phyloP scores from a whole-genome alignment of 2,113 vertebrate species.

The Falcunculus frontatus region DNA sequence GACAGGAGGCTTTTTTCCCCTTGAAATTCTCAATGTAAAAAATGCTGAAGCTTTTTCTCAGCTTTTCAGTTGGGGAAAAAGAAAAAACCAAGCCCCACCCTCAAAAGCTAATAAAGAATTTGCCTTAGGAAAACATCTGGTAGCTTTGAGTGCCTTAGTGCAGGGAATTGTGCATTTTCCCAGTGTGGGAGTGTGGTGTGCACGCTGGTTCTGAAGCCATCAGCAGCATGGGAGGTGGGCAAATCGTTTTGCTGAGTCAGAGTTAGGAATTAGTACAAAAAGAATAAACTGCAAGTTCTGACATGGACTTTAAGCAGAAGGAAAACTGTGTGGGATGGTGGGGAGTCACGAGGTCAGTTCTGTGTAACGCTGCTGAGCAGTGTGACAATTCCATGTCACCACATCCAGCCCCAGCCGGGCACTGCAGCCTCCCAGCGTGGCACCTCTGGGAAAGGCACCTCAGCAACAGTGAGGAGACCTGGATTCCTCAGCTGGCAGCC shows the following conservation, averaged over 20 bases:
- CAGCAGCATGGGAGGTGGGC: neutral
- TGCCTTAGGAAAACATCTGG: neutral
- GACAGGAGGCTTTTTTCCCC: neutral
- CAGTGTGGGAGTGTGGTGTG: neutral
- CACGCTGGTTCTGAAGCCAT: neutral
- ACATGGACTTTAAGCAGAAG: neutral
- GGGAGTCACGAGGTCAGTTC: neutral
- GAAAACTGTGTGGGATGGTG: neutral
- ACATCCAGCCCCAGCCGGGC: neutral
- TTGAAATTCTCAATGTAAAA: slow-evolving; percentile 1
- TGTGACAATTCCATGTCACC: neutral
- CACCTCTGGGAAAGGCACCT: neutral
- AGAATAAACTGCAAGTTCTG: neutral
- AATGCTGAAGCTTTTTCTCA: neutral
- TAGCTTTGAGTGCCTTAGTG: neutral
- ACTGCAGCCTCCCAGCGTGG: neutral
- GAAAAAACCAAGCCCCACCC: neutral
- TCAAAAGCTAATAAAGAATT: neutral
- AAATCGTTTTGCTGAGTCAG: slow-evolving; percentile 5
- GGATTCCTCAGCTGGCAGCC: neutral
- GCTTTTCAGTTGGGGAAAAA: neutral
- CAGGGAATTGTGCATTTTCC: neutral
- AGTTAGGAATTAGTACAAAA: neutral
- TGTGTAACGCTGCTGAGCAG: neutral
- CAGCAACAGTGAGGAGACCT: rapidly evolving